Conservation (phyloP, 2,113 vertebrate species). For the Alethe castanea region DNA sequence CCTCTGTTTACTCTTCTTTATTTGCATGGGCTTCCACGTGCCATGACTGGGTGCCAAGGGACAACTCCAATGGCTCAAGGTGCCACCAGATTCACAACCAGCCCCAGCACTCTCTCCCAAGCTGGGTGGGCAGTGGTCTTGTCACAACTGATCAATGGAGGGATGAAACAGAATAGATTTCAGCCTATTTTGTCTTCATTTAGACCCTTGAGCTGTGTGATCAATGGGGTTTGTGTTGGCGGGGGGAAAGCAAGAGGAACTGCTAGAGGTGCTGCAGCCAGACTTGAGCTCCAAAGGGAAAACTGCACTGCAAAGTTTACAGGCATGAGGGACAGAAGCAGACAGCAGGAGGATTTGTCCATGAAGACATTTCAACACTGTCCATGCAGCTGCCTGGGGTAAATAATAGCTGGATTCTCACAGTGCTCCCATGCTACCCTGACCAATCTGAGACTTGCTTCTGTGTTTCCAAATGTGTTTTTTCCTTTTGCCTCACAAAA, state of each 20-base stretch:
- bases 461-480: not conserved
- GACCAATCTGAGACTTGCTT: accelerated
- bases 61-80: not conserved
- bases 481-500: not conserved
- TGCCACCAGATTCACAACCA: not conserved
- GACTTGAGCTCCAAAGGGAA: not conserved
- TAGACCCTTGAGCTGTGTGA: not conserved
- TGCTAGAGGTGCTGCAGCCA: not conserved
- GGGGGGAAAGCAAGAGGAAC: not conserved
- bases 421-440: not conserved
- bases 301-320: not conserved
- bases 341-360: not conserved
- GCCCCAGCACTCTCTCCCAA: not conserved
- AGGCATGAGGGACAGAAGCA: not conserved
- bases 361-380: not conserved
- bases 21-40: not conserved
- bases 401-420: not conserved
- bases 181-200: not conserved
- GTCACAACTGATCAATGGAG: not conserved
- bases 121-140: accelerated
- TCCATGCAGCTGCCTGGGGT: not conserved
- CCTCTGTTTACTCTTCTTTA: not conserved
- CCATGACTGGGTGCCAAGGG: too few species aligned
- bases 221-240: not conserved
- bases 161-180: not conserved